These are phyloP conservation scores for Eleginops maclovinus DNA, from an alignment of 2,113 vertebrate genomes.

Conservation along the genomic window DNA sequence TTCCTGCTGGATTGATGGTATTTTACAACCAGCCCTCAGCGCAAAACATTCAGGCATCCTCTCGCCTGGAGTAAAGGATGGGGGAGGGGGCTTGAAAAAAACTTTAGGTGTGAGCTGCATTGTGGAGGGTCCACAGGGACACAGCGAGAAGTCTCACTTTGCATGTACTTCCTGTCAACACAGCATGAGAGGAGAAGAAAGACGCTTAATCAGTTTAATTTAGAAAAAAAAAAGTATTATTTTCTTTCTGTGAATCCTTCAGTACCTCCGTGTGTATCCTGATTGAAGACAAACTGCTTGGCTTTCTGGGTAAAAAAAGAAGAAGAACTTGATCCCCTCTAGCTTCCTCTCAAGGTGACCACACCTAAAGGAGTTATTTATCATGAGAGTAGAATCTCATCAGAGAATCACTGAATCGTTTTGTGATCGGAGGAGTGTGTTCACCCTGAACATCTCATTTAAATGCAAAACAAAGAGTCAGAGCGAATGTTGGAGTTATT, in stretches of 20 bases:
- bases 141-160: constrained; percentile 22
- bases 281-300: not conserved
- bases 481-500: constrained; percentile 35
- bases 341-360: constrained; percentile 4
- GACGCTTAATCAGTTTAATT: constrained; percentile 10
- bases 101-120: not conserved
- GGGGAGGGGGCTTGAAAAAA: constrained; percentile 10
- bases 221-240: not conserved
- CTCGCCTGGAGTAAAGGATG: constrained; percentile 19
- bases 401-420: constrained; percentile 14
- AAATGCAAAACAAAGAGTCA: constrained; percentile 51
- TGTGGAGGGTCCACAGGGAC: constrained; percentile 38
- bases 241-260: no score
- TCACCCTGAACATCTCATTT: constrained; percentile 54
- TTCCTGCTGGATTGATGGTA: constrained; percentile 8
- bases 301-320: no score
- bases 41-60: constrained; percentile 30
- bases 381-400: not conserved
- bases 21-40: not conserved
- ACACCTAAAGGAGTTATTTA: constrained; percentile 23
- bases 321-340: no score
- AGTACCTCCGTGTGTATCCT: no score
- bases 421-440: constrained; percentile 17
- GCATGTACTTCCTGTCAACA: constrained; percentile 29
- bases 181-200: constrained; percentile 12